These are phyloP conservation scores for Spinus olivaceus DNA, from an alignment of 2,797 vertebrate species.

Conservation along the genomic window DNA sequence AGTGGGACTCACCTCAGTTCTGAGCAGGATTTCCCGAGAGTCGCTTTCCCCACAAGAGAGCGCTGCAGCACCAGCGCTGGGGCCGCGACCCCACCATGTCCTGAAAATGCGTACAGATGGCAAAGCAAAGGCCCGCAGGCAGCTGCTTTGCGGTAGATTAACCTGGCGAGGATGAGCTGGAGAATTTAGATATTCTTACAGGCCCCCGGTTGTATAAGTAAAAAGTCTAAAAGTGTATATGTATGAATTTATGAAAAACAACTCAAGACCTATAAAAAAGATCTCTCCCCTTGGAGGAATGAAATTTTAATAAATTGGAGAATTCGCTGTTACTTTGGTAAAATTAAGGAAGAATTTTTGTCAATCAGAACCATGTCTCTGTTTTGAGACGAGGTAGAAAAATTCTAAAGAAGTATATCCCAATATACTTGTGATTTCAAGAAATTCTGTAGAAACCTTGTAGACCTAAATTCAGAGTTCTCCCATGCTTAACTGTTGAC, in stretches of 20 bases:
- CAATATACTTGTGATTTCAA: background rate
- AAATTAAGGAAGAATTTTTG: background rate
- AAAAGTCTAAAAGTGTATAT: background rate
- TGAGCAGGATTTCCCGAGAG: background rate
- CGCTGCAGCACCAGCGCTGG: background rate
- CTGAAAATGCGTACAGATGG: background rate
- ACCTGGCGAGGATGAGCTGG: conserved; percentile 21
- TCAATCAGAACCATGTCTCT: background rate
- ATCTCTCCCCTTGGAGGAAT: background rate
- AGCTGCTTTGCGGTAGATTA: background rate
- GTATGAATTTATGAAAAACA: background rate
- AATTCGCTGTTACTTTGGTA: background rate
- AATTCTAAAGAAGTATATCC: background rate
- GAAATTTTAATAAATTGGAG: background rate
- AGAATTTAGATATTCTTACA: background rate
- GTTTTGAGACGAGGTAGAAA: background rate
- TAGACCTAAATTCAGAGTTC: background rate
- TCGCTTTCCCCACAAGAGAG: conserved; percentile 26
- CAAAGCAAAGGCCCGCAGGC: background rate
- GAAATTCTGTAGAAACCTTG: background rate
- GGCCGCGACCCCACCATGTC: background rate
- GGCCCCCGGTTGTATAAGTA: background rate
- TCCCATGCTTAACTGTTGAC: background rate
- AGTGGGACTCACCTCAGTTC: background rate
- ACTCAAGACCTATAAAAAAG: background rate